phyloP scores from a whole-genome alignment of 1,140 invertebrate genomes.

The Drosophila repletoides region DNA sequence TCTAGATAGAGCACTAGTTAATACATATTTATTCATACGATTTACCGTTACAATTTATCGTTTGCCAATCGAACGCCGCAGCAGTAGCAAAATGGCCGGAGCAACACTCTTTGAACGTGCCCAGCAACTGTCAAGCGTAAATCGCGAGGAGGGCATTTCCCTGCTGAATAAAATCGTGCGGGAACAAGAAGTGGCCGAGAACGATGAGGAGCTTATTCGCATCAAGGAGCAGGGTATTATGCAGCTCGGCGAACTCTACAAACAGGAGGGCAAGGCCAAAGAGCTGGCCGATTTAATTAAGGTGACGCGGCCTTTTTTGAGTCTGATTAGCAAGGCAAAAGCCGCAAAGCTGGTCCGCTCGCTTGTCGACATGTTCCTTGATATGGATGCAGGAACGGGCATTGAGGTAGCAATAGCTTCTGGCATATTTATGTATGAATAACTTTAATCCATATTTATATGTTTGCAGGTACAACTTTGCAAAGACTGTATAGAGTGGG shows the following conservation, averaged over 20 bases:
- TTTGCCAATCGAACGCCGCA: constrained; percentile 31
- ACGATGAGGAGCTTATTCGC: constrained; percentile 93
- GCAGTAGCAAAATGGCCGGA: constrained; percentile 87
- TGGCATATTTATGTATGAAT: neutral
- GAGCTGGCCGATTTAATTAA: constrained; percentile 97
- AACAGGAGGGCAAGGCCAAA: constrained; percentile 95
- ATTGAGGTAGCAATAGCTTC: constrained; percentile 86
- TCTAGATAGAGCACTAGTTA: constrained; percentile 24
- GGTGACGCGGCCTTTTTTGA: constrained; percentile 95
- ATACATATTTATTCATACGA: constrained; percentile 25
- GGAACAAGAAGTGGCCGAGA: constrained; percentile 87
- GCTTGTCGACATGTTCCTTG: constrained; percentile 98
- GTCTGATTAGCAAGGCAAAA: constrained; percentile 98
- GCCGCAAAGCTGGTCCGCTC: constrained; percentile 98
- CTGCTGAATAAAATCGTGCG: constrained; percentile 88
- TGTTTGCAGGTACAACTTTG: constrained; percentile 87
- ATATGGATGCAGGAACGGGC: constrained; percentile 96
- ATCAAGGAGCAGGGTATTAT: constrained; percentile 95
- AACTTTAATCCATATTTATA: neutral
- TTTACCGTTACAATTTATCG: constrained; percentile 40
- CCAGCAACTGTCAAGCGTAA: constrained; percentile 87
- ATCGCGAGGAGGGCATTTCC: constrained; percentile 87
- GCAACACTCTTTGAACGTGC: constrained; percentile 93
- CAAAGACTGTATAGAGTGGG: constrained; percentile 99
- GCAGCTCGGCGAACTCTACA: constrained; percentile 93